These are phyloP conservation scores for Colostygia pectinataria DNA, from an alignment of 2,888 invertebrate species.

Conservation along the genomic window DNA sequence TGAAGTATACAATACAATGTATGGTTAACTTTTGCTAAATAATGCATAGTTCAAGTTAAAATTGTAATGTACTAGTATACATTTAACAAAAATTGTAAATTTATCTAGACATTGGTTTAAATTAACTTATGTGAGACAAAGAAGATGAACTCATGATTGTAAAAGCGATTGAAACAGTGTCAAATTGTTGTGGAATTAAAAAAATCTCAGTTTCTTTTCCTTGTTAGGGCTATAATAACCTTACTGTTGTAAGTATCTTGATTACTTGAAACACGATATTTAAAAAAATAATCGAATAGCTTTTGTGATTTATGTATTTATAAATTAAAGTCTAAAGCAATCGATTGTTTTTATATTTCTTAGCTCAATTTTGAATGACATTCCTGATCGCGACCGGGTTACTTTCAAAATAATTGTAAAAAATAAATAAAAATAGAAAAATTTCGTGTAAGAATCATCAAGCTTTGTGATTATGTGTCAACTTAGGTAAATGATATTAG, in stretches of 20 bases:
- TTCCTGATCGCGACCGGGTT: constrained; percentile 29
- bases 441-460: constrained; percentile 25
- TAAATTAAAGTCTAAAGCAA: constrained; percentile 8
- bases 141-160: not conserved
- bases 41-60: constrained; percentile 2
- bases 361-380: constrained; percentile 33
- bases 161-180: too few relatives aligned
- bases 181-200: too few relatives aligned
- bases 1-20: too few relatives aligned
- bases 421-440: constrained; percentile 27
- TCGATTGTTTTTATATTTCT: constrained; percentile 13
- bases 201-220: not conserved
- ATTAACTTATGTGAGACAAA: constrained; percentile 1
- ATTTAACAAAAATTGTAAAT: not conserved
- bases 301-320: constrained; percentile 6
- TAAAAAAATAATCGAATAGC: too few relatives aligned
- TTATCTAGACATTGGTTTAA: constrained; percentile 2
- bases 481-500: constrained; percentile 9
- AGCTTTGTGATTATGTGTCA: constrained; percentile 26
- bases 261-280: constrained; percentile 14
- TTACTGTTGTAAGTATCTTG: constrained; percentile 1
- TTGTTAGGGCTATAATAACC: constrained; percentile 6
- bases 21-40: too few relatives aligned
- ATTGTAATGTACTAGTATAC: constrained; percentile 5
- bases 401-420: constrained; percentile 11